A percentile compares a stretch with the other conserved stretches of the same genome.
phyloP scores from a whole-genome alignment of 2,797 vertebrate genomes.

The Eurystomus glaucurus region DNA sequence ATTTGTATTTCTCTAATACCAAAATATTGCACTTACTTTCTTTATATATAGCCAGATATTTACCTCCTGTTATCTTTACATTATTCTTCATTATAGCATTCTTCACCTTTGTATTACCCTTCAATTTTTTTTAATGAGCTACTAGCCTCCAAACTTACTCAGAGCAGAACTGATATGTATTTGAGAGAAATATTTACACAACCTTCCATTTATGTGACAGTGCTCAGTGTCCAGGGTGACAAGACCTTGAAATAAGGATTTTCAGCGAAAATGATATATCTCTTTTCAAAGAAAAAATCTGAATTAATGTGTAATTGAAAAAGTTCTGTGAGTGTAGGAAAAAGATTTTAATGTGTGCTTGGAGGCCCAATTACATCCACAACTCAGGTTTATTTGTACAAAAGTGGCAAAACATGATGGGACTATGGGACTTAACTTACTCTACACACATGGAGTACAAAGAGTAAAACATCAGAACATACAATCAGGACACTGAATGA shows the following conservation, averaged over 20 bases:
- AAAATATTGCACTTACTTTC: neutral
- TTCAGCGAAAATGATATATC: neutral
- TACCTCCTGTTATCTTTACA: neutral
- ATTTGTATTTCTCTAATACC: neutral
- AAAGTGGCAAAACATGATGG: neutral
- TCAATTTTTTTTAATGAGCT: neutral
- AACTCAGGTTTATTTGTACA: neutral
- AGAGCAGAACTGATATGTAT: neutral
- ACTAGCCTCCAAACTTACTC: neutral
- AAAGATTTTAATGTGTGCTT: neutral
- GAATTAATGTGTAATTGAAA: neutral
- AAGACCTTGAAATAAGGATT: neutral
- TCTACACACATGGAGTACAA: neutral
- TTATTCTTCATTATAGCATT: neutral
- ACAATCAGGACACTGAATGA: neutral
- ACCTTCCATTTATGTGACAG: neutral
- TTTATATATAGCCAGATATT: neutral
- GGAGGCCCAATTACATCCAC: neutral
- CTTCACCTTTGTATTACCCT: neutral
- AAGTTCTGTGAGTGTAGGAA: neutral
- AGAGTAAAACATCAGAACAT: neutral
- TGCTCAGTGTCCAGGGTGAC: neutral
- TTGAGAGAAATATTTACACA: neutral
- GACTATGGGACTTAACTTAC: neutral
- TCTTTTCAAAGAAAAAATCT: neutral